A percentile compares a stretch with the other conserved stretches of the same genome.
Conservation (phyloP, 2,113 vertebrate species). For the Peromyscus polionotus region DNA sequence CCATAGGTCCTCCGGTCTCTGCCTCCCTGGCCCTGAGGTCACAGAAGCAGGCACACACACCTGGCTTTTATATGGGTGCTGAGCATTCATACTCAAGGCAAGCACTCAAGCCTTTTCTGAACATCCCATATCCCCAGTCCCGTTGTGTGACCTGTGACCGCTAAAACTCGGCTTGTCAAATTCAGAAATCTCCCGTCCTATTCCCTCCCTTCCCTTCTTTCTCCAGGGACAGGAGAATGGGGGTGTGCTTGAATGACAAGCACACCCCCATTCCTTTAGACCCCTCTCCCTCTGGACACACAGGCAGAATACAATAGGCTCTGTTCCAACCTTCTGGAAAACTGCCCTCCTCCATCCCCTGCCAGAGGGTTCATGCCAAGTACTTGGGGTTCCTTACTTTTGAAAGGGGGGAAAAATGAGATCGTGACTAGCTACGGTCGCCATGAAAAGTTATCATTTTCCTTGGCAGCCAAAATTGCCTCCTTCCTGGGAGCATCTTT, state of each 20-base stretch:
- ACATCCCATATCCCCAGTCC: not conserved
- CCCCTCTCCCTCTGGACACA: not conserved
- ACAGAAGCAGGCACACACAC: not conserved
- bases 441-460: slow-evolving; percentile 49
- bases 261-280: not conserved
- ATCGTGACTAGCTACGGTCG: not conserved
- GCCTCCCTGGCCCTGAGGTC: not conserved
- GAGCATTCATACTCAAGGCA: too few relatives aligned
- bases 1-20: not conserved
- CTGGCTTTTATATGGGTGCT: not conserved
- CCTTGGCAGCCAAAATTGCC: slow-evolving; percentile 41
- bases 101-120: not conserved
- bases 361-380: slow-evolving; percentile 4
- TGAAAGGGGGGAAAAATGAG: not conserved
- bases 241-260: not conserved
- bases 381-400: not conserved
- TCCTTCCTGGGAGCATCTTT: slow-evolving; percentile 33
- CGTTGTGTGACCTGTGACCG: rapidly evolving
- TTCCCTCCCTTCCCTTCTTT: not conserved
- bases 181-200: not conserved
- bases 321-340: not conserved
- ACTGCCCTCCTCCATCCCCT: not conserved
- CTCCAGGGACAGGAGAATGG: not conserved
- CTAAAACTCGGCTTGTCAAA: slow-evolving; percentile 7
- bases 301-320: not conserved